phyloP scores from a whole-genome alignment of 2,113 vertebrate genomes.

The Trematocara zebra region DNA sequence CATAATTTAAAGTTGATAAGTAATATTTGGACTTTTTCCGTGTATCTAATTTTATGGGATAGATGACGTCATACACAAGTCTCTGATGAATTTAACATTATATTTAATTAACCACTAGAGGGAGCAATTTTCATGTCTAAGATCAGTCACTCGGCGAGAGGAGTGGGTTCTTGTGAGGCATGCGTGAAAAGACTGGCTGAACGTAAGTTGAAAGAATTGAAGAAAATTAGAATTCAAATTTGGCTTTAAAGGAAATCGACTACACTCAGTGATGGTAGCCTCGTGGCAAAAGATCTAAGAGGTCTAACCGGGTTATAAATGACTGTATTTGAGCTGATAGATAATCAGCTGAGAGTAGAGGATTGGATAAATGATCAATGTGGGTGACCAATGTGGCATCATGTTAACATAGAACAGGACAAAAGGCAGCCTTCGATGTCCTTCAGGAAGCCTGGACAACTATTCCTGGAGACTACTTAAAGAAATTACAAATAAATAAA shows the following conservation, averaged over 20 bases:
- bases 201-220: neutral
- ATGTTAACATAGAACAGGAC: neutral
- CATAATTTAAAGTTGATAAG: neutral
- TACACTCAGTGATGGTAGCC: neutral
- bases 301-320: neutral
- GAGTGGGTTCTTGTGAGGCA: neutral
- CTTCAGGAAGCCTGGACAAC: neutral
- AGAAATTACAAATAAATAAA: neutral
- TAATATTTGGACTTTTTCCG: neutral
- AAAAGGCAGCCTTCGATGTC: neutral
- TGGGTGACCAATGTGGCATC: neutral
- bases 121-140: conserved; percentile 6
- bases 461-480: neutral
- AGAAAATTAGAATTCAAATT: neutral
- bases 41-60: neutral
- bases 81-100: neutral
- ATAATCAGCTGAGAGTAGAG: neutral
- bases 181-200: neutral
- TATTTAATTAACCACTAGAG: conserved; percentile 39
- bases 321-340: neutral
- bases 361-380: neutral
- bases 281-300: neutral
- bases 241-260: neutral
- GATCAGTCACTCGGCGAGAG: neutral
- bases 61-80: neutral